Conservation (phyloP, 2,888 invertebrate species). For the Callyntrura guangdongensis region DNA sequence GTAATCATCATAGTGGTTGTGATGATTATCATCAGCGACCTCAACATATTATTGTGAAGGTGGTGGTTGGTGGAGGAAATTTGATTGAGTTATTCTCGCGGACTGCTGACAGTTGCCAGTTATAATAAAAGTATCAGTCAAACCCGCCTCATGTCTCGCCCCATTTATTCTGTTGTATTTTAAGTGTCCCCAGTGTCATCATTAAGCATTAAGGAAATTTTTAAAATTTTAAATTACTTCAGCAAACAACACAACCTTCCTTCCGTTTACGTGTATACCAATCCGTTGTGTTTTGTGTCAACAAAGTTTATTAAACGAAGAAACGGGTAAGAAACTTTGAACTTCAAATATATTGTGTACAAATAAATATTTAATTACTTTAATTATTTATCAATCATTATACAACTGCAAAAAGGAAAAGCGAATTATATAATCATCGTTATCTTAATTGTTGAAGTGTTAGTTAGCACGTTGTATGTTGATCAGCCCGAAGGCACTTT, state of each 20-base stretch:
- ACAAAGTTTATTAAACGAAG: background rate
- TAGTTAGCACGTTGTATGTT: slow-evolving; percentile 6
- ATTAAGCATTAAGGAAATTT: background rate
- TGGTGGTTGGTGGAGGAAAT: slow-evolving; percentile 39
- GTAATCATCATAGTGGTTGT: background rate
- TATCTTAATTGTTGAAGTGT: slow-evolving; percentile 25
- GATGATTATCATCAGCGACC: slow-evolving; percentile 1
- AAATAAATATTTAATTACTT: background rate
- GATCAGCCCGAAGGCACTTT: background rate
- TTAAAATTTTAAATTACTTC: no score
- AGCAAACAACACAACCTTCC: no score
- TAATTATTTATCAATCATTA: no score
- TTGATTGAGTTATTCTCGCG: slow-evolving; percentile 53
- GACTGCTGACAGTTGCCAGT: slow-evolving; percentile 47
- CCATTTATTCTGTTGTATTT: background rate
- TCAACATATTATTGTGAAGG: slow-evolving; percentile 6
- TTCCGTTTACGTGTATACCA: background rate
- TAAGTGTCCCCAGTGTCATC: no score
- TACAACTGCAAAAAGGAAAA: background rate
- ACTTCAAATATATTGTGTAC: background rate
- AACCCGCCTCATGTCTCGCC: slow-evolving; percentile 11
- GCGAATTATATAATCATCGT: background rate
- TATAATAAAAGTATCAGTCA: slow-evolving; percentile 54
- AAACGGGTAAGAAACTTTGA: background rate
- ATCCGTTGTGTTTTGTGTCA: background rate